These are phyloP conservation scores for Mantis religiosa DNA, from an alignment of 2,888 invertebrate species.

Conservation along the genomic window DNA sequence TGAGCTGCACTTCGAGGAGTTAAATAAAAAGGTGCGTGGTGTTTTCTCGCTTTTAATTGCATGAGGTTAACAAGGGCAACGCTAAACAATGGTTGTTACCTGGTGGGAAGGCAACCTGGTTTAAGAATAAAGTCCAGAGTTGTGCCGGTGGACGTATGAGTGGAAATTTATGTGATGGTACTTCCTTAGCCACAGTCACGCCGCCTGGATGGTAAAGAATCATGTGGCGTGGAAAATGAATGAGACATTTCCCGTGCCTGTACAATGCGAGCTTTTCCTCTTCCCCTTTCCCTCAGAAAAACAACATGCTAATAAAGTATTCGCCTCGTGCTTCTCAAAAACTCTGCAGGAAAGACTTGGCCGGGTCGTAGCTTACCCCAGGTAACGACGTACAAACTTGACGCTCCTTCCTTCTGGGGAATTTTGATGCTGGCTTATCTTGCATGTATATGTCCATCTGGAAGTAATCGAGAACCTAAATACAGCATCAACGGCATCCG, in stretches of 20 bases:
- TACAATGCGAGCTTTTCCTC: neutral
- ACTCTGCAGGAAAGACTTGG: neutral
- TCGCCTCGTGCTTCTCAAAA: neutral
- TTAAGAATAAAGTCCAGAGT: neutral
- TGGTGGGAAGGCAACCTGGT: neutral
- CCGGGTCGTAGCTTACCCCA: neutral
- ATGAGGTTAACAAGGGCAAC: neutral
- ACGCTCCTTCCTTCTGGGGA: no score
- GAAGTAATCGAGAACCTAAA: no score
- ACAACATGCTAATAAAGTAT: neutral
- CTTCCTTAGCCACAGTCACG: neutral
- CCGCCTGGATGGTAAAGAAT: neutral
- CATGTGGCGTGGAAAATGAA: slow-evolving; percentile 8
- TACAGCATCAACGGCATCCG: no score
- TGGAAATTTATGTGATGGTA: neutral
- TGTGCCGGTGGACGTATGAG: neutral
- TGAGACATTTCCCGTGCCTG: neutral
- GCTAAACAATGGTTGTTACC: neutral
- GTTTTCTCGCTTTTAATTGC: neutral
- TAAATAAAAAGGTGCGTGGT: neutral
- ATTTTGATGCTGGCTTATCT: no score
- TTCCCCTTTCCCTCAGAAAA: neutral
- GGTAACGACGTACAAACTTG: neutral
- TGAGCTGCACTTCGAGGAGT: neutral
- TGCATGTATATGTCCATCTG: no score